Evolutionary conservation across 2,797 vertebrate species (phyloP), one percentile per base, ranked within the genome.

Genomic region (Acanthornis magna): DNA sequence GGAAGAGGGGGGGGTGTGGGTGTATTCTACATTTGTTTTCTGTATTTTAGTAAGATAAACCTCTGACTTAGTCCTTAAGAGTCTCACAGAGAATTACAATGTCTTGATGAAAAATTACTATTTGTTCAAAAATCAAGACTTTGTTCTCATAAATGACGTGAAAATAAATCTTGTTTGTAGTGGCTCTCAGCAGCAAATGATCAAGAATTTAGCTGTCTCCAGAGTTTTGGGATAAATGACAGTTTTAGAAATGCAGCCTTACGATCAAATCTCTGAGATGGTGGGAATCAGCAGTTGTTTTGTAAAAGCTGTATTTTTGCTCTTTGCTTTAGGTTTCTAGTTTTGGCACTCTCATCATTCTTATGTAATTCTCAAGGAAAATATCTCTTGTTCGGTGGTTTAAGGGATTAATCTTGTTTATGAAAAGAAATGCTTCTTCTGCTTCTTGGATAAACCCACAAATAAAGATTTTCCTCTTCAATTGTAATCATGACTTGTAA

Each of bases 331-430:
- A 62, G 45, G 38, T 87, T 88, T 90, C 73, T 65, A 51, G 77
- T 45, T 91, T 87, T 76, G 71, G 51, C 67, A 42, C 58, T 73
- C 29, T 87, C 34, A 16, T 95, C 74, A 38, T 86, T 89, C 70
- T 96, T 96, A 92, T n/a, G 57, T 94, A 96, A 96, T 73, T 82
- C 63, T 32, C 60, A 4, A 48, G 60, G 47, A 74, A 95, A 94
- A 93, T 87, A 94, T 47, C 83, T 84, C 54, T 67, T 78, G 40
- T 74, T 85, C 70, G 50, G 85, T 80, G 82, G n/a, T 94, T 97
- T 95, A 96, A 83, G 79, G 92, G 85, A 95, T 96, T 97, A 96
- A 89, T 91, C 61, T 91, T 91, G 42, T 92, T 93, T 95, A 67
- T 88, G 79, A 72, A 93, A 96, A 73, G 60, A 86, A 92, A 63